These are phyloP conservation scores for Athene noctua DNA, from an alignment of 2,113 vertebrate species.

Conservation along the genomic window DNA sequence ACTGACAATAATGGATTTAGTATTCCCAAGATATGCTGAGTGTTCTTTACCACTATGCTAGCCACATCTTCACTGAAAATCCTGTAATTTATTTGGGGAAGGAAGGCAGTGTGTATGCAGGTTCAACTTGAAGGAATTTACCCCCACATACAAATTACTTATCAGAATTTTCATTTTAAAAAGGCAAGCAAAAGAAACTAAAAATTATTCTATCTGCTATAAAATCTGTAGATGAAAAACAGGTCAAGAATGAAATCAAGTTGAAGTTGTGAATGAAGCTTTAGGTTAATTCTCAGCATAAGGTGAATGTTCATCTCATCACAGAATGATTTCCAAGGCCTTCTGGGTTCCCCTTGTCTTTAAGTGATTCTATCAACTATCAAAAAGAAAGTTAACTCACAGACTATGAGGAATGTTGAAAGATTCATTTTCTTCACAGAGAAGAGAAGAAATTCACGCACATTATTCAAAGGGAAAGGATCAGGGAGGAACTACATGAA, in stretches of 20 bases:
- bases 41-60: background rate
- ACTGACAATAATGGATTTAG: constrained; percentile 61
- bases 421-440: background rate
- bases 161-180: background rate
- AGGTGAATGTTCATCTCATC: background rate
- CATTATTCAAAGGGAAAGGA: background rate
- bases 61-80: constrained; percentile 35
- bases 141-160: background rate
- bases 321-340: background rate
- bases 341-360: background rate
- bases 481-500: background rate
- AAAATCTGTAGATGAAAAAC: constrained; percentile 31
- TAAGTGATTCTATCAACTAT: background rate
- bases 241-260: background rate
- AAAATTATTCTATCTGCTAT: background rate
- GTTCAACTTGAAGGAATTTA: background rate
- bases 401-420: background rate
- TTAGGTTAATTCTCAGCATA: background rate
- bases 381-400: background rate
- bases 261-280: background rate
- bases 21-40: background rate
- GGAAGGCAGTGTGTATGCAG: background rate
- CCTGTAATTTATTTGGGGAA: background rate
- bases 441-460: background rate
- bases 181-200: background rate